These are phyloP conservation scores for Heterocephalus glaber DNA, from an alignment of 2,113 vertebrate genomes.

Conservation along the genomic window DNA sequence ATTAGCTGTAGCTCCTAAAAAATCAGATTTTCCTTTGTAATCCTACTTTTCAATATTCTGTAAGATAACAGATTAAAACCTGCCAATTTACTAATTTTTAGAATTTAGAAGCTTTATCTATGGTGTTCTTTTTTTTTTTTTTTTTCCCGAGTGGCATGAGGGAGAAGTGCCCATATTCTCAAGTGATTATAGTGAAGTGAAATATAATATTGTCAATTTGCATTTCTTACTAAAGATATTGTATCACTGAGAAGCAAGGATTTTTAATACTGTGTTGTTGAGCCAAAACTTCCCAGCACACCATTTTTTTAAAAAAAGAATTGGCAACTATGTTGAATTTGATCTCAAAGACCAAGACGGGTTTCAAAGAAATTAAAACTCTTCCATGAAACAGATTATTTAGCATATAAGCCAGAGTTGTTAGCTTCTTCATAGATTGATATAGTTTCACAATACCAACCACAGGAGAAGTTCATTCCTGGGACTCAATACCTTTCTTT, in stretches of 20 bases:
- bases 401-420: background rate
- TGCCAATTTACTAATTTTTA: slow-evolving; percentile 21
- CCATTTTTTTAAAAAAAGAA: background rate
- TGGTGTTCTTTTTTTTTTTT: background rate
- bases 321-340: background rate
- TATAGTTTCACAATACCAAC: background rate
- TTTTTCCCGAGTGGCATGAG: background rate
- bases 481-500: background rate
- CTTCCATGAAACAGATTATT: background rate
- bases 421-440: background rate
- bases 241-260: background rate
- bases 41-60: background rate
- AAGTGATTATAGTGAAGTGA: background rate
- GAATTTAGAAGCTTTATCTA: background rate
- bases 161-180: background rate
- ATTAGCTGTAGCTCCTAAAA: background rate
- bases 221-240: background rate
- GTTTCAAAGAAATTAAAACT: slow-evolving; percentile 18
- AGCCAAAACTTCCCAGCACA: background rate
- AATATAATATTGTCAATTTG: background rate
- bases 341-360: background rate
- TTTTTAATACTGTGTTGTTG: background rate
- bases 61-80: background rate
- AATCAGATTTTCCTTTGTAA: background rate
- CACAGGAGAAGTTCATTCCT: background rate